A percentile compares a stretch with the other conserved stretches of the same genome.
Conservation (phyloP, 2,888 invertebrate genomes). For the Colletes collaris region DNA sequence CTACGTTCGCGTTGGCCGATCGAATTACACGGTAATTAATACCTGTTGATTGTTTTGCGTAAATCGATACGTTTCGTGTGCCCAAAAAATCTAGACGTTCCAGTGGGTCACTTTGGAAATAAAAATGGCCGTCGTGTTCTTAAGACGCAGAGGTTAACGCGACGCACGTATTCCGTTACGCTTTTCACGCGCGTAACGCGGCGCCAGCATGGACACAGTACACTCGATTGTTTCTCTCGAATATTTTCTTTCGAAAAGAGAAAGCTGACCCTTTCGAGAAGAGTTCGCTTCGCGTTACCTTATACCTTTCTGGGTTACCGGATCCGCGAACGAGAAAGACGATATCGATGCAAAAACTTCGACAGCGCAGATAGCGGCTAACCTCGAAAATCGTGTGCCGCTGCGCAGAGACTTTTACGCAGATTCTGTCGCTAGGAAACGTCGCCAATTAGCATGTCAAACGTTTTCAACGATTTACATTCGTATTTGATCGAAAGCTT, state of each 20-base stretch:
- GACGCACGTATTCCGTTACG: constrained; percentile 44
- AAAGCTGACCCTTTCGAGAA: constrained; percentile 65
- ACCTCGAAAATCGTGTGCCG: constrained; percentile 31
- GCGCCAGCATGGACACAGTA: constrained; percentile 12
- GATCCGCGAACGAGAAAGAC: constrained; percentile 65
- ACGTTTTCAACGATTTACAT: background rate
- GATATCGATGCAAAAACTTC: constrained; percentile 57
- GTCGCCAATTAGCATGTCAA: background rate
- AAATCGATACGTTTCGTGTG: too few relatives aligned
- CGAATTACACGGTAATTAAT: too few relatives aligned
- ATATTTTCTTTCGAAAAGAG: constrained; percentile 58
- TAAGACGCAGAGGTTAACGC: constrained; percentile 1
- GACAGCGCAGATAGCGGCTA: constrained; percentile 28
- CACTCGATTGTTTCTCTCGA: constrained; percentile 54
- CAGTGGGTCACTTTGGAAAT: background rate
- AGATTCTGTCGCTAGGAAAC: background rate
- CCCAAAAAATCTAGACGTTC: too few relatives aligned
- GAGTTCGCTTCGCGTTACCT: constrained; percentile 54
- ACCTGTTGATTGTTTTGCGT: too few relatives aligned
- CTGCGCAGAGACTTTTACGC: background rate
- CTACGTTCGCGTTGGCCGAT: too few relatives aligned
- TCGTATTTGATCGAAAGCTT: background rate
- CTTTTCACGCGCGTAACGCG: constrained; percentile 21
- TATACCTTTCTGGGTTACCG: constrained; percentile 67
- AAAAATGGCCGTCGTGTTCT: constrained; percentile 19